Conservation (phyloP, 64 coral and sea anemone species). For the Orbicella faveolata region DNA sequence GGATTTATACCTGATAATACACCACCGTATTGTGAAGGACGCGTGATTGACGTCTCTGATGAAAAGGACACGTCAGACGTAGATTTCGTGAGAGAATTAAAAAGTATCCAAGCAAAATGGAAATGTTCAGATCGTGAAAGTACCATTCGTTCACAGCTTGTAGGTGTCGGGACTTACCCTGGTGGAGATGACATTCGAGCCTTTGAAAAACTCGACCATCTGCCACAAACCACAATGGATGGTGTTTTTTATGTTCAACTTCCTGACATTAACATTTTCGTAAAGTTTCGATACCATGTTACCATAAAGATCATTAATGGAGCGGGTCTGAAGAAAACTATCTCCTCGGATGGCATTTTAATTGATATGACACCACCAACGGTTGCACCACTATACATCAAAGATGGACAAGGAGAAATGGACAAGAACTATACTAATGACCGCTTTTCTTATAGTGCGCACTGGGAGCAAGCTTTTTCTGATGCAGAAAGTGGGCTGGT, state of each 20-base stretch:
- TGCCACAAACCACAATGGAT: constrained; percentile 9
- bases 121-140: constrained; percentile 71
- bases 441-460: constrained; percentile 45
- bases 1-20: constrained; percentile 83
- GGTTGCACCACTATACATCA: constrained; percentile 65
- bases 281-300: constrained; percentile 78
- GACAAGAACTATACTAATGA: constrained; percentile 75
- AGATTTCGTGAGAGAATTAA: constrained; percentile 75
- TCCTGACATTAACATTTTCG: constrained; percentile 37
- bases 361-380: constrained; percentile 69
- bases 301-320: constrained; percentile 68
- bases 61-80: constrained; percentile 47
- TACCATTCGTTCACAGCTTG: constrained; percentile 46
- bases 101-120: constrained; percentile 64
- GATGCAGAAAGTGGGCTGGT: constrained; percentile 74
- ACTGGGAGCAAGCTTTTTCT: constrained; percentile 86
- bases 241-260: constrained; percentile 35
- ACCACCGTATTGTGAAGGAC: constrained; percentile 38
- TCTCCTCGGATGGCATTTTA: constrained; percentile 76
- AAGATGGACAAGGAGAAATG: constrained; percentile 62
- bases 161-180: constrained; percentile 86
- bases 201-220: constrained; percentile 35
- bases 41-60: constrained; percentile 53
- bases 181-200: constrained; percentile 71
- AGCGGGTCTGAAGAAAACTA: constrained; percentile 64